Base-by-base conservation (phyloP, 92 coral and sea anemone genomes). In the Porites rus region DNA sequence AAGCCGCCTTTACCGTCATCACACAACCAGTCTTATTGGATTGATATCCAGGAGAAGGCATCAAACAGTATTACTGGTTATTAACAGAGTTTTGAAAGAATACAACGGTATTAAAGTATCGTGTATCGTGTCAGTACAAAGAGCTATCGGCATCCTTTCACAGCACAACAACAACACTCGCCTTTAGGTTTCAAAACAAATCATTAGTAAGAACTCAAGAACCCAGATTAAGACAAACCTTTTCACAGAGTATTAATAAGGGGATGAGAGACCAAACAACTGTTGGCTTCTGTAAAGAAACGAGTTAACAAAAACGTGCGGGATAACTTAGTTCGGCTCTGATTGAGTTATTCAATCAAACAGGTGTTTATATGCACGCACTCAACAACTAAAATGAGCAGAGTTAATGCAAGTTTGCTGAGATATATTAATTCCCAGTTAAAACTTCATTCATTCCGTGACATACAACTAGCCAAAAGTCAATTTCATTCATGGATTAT, bases 321-420 rank as follows among this genome's bases (percentile, higher is more conserved):
- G 46, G 4, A 11, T 63, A 56, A 13, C 60, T 54, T 54, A 9
- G 22, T 78, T 31, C 9, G 52, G 38, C 18, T 20, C 11, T 46
- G 52, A 17, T 70, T 68, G 46, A 38, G 46, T 68, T 16, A 68
- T 24, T 68, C 72, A 38, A 43, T 66, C 83, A 65, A 79, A 79
- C 84, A 79, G 84, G 84, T 79, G 84, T 51, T 66, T 67, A 38
- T 21, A 28, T 31, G 8, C 58, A 73, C 59, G 18, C 14, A 2
- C 51, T 73, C 80, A 74, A 81, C 79, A 68, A 80, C 86, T 66
- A 87, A 82, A 81, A 62, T 74, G 66, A 77, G 81, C 81, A 43
- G 56, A 21, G n/a, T 62, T 17, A 31, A 2, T 13, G 22, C 28
- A 19, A 38, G 46, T 59, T 51, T 62, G 69, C 5, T 14, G 31